Evolutionary conservation across 2,113 vertebrate genomes (phyloP).

Genomic region (Scartelaos histophorus): DNA sequence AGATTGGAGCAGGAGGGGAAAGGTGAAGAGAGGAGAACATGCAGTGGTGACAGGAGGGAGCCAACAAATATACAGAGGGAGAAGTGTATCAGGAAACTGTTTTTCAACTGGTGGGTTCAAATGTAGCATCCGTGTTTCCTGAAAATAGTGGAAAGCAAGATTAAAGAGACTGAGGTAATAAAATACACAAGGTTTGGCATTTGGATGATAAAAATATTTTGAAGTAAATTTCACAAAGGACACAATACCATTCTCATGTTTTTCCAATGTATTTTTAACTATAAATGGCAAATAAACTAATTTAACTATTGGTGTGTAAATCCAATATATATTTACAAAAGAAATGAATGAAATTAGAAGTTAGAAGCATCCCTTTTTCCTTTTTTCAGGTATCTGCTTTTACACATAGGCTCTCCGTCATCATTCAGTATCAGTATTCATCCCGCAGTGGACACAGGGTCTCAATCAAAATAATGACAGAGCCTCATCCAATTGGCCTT

Average conservation of each 20-base stretch:
- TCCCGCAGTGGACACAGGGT: conserved; percentile 24
- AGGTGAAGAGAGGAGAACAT: conserved; percentile 21
- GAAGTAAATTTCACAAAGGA: too few species aligned
- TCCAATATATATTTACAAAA: not conserved
- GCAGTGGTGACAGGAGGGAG: conserved; percentile 31
- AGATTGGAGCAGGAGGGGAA: conserved; percentile 27
- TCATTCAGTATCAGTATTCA: conserved; percentile 42
- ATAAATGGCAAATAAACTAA: too few species aligned
- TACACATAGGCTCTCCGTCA: conserved; percentile 16
- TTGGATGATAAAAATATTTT: not conserved
- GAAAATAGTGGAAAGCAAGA: not conserved
- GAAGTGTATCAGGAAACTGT: conserved; percentile 9
- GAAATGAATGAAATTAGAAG: not conserved
- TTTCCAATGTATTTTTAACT: too few species aligned
- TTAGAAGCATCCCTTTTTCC: conserved; percentile 7
- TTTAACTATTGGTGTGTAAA: not conserved
- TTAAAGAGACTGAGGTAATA: not conserved
- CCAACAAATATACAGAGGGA: conserved; percentile 35
- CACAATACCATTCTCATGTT: too few species aligned
- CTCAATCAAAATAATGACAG: conserved; percentile 72
- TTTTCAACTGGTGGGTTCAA: conserved; percentile 13
- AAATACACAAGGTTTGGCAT: not conserved
- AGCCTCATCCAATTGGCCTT: conserved; percentile 43
- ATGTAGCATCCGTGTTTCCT: not conserved
- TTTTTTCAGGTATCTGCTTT: not conserved